phyloP scores from a whole-genome alignment of 2,113 vertebrate species.

The Gasterosteus nipponicus region DNA sequence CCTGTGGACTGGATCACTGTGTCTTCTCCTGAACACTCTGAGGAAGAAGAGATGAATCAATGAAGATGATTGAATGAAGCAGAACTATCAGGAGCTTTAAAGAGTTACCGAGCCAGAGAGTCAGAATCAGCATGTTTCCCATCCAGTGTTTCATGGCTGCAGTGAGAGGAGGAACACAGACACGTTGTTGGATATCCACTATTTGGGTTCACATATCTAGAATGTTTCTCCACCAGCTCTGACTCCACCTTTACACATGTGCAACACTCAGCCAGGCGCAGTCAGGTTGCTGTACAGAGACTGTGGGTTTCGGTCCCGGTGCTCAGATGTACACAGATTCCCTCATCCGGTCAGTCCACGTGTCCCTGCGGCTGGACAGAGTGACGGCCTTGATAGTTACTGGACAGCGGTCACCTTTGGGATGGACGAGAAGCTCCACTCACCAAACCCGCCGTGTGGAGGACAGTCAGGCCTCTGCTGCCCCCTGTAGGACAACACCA shows the following conservation, averaged over 20 bases:
- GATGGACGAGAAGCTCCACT: too few species aligned
- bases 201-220: not conserved
- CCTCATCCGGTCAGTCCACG: not conserved
- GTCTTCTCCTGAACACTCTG: slow-evolving; percentile 19
- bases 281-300: slow-evolving; percentile 33
- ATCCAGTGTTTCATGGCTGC: slow-evolving; percentile 26
- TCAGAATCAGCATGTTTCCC: slow-evolving; percentile 11
- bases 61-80: slow-evolving; percentile 11
- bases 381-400: too few species aligned
- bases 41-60: slow-evolving; percentile 17
- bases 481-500: too few species aligned
- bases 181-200: not conserved
- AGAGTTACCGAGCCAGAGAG: slow-evolving; percentile 16
- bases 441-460: too few species aligned
- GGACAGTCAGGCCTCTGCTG: too few species aligned
- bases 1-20: not conserved
- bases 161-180: not conserved
- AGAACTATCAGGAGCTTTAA: slow-evolving; percentile 14
- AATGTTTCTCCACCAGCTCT: not conserved
- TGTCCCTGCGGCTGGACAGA: not conserved
- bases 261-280: not conserved
- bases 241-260: too few species aligned
- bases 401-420: too few species aligned
- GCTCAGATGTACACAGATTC: slow-evolving; percentile 18
- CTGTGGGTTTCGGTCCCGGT: slow-evolving; percentile 21